Conservation (phyloP, 1,140 invertebrate genomes). For the Pseudomyrmex sp. region DNA sequence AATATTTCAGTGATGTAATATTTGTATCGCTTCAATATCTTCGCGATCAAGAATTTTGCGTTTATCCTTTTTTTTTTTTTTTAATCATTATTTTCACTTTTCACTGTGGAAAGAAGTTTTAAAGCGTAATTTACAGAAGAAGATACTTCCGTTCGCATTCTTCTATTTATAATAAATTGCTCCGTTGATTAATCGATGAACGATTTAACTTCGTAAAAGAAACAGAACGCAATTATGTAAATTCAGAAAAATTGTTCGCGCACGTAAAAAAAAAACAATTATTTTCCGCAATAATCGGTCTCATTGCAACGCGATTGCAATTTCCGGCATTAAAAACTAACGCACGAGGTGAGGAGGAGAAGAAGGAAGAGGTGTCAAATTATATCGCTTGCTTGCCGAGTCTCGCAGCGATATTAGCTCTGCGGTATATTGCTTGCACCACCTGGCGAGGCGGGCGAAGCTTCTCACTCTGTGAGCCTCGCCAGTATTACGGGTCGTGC, state of each 20-base stretch:
- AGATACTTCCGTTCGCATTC: not conserved
- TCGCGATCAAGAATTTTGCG: not conserved
- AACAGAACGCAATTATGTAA: not conserved
- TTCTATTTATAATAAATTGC: not conserved
- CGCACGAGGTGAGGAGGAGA: too few species aligned
- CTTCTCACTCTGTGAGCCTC: not conserved
- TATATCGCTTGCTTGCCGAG: not conserved
- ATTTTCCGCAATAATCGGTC: not conserved
- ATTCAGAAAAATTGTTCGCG: not conserved
- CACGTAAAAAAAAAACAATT: not conserved
- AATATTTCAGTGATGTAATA: too few species aligned
- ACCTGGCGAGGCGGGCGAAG: not conserved
- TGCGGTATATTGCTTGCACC: not conserved
- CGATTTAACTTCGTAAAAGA: not conserved
- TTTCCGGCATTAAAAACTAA: slow-evolving; percentile 3
- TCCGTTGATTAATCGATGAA: not conserved
- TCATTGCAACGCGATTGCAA: not conserved
- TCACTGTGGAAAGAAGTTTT: not conserved
- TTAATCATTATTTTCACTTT: not conserved
- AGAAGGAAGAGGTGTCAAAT: not conserved
- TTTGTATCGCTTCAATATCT: too few species aligned
- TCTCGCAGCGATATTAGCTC: slow-evolving; percentile 30
- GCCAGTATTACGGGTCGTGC: not conserved
- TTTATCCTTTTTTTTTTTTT: not conserved
- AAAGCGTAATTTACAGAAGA: not conserved